Conservation (phyloP, 2,888 invertebrate species). For the Phorcus lineatus region DNA sequence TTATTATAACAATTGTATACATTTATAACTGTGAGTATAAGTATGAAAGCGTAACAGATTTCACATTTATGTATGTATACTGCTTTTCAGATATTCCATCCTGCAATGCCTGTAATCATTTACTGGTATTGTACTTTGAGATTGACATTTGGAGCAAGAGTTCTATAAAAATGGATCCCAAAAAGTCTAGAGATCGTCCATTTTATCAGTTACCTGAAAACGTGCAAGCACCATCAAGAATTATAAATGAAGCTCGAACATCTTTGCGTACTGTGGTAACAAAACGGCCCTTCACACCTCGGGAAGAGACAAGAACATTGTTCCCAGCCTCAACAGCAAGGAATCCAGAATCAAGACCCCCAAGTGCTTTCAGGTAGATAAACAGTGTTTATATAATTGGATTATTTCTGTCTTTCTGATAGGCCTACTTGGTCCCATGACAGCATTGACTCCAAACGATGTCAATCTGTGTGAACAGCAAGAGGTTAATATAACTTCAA, state of each 20-base stretch:
- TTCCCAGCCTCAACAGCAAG: conserved; percentile 79
- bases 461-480: no score
- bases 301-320: conserved; percentile 86
- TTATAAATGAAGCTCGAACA: conserved; percentile 72
- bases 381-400: no score
- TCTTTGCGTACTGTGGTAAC: conserved; percentile 83
- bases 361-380: conserved; percentile 74
- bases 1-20: no score
- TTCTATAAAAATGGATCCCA: conserved; percentile 34
- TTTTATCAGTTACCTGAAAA: conserved; percentile 71
- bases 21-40: no score
- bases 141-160: not conserved
- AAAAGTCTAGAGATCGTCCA: conserved; percentile 59
- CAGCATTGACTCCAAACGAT: no score
- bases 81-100: not conserved
- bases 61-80: no score
- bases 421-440: no score
- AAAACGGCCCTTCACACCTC: conserved; percentile 89
- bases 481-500: no score
- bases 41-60: no score
- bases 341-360: conserved; percentile 70
- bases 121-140: not conserved
- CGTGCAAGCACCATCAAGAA: conserved; percentile 67
- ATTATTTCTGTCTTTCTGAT: no score
- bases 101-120: not conserved